Percentiles rank a stretch among this genome's conserved stretches.
Evolutionary conservation across 2,113 vertebrate genomes (phyloP).

Genomic region (Erpornis zantholeuca): DNA sequence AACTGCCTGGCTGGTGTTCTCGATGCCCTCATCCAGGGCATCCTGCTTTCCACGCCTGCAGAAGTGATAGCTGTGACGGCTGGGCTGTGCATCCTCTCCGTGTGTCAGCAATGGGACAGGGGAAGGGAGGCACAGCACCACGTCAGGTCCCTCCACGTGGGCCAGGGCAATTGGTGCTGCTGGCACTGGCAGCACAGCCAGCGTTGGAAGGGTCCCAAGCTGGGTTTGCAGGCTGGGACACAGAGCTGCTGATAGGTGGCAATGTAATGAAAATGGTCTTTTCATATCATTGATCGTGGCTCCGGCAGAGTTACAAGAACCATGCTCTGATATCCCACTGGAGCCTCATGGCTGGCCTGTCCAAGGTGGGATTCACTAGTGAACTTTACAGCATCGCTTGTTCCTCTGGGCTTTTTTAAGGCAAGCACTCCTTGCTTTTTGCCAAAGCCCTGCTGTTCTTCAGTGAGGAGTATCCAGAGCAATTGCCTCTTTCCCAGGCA

Average conservation of each 20-base stretch:
- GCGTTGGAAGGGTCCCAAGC: neutral
- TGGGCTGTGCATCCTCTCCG: neutral
- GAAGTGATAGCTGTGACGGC: neutral
- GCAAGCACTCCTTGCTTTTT: neutral
- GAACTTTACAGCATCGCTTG: neutral
- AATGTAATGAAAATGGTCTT: neutral
- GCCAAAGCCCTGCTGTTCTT: neutral
- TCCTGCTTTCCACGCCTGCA: neutral
- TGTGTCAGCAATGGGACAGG: rapidly evolving
- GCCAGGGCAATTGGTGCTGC: rapidly evolving
- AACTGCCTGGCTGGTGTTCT: neutral
- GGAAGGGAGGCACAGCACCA: neutral
- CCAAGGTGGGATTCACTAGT: neutral
- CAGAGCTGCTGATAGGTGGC: neutral
- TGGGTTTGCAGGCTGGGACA: neutral
- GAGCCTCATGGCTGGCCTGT: neutral
- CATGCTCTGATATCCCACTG: neutral
- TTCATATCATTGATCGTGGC: rapidly evolving
- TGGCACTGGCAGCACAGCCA: rapidly evolving
- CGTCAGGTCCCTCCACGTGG: rapidly evolving
- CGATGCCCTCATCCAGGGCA: rapidly evolving
- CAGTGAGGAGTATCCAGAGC: neutral
- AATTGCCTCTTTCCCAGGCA: neutral
- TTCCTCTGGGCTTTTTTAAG: neutral
- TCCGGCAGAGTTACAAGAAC: neutral